Base-by-base conservation (phyloP, 2,888 invertebrate genomes). In the Piscicola geometra region DNA sequence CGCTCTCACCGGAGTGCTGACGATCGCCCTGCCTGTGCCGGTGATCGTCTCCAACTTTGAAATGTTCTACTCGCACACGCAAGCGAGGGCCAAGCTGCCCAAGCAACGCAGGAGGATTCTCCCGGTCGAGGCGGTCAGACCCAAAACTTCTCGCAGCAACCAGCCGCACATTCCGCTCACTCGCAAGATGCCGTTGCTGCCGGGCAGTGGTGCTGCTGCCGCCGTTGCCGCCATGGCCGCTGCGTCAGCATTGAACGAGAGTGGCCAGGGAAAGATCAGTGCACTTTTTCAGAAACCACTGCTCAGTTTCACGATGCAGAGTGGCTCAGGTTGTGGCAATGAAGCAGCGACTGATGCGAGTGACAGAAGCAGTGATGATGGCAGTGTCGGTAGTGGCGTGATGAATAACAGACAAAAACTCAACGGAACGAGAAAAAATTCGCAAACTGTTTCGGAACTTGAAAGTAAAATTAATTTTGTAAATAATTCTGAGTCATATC, bases 11-110 rank as follows among this genome's bases (percentile, higher is more conserved):
- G 83, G 83, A n/a, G 79, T 83, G 30, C 75, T 83, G 47, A 80
- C 82, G 3, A 78, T 78, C 88, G 98, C 98, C 83, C 90, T 98
- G 84, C 98, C 98, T 81, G 96, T 98, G 83, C 83, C 94, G 33
- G 94, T 96, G 83, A 95, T 96, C 83, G 95, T 96, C 80, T 93
- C 93, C 83, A 96, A 96, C 88, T 97, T 97, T 88, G 93, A 94
- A 77, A 93, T 94, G 92, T 96, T 94, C 87, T 96, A 97, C 86
- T 93, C 94, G 0, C 96, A 96, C 85, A 94, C 94, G 2, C 95
- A 97, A 90, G 99, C 99, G 80, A 89, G 99, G 79, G 93, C 94
- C 78, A 96, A 96, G 87, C 89, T 97, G 81, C 95, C 95, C 0
- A 95, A 95, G 87, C 92, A 93, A 85, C 88, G 94, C 68, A 88